Evolutionary conservation across 2,888 invertebrate species (phyloP), one percentile per base, ranked within the genome.

Genomic region (Leptopilina myrica): DNA sequence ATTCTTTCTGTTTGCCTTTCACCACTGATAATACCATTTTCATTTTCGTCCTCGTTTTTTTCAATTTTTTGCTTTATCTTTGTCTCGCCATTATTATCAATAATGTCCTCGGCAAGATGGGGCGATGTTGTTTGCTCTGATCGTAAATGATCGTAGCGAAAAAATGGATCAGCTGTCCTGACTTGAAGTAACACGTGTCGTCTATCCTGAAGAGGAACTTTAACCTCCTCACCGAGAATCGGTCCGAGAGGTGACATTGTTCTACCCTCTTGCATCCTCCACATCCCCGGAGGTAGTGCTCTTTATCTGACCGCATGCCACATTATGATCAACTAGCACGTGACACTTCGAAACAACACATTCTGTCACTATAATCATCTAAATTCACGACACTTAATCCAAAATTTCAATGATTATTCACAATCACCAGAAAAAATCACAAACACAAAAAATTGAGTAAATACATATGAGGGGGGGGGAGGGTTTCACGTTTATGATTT

Each of bases 211-310:
- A 88, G 86, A 20, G 82, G 78, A 69, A 80, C 73, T 62, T 43
- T 82, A 33, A 84, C 79, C 79, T 89, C 89, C 73, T 88, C 89
- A 76, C 85, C 86, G 78, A 78, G 88, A 82, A 87, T 87, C 85
- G 85, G 88, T 81, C 87, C 91, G 84, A 86, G 83, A 76, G 87
- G 89, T 84, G 87, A 89, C 86, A 85, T 87, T 84, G 83, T 86
- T 83, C 86, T 84, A 76, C 88, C 84, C 80, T 90, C 90, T 82
- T 90, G 90, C 90, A 89, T 90, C 83, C 88, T 90, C 89, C 88
- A 89, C 90, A 90, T 90, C 82, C 81, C 82, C 20, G 77, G 78
- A 80, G 78, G 69, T 67, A 79, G 59, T 79, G 20, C 15, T 76
- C 76, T 80, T 67, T 86, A 86, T 78, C 85, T 84, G 64, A 80